Percentiles rank a stretch among this genome's conserved stretches.
Evolutionary conservation across 2,888 invertebrate genomes (phyloP).

Genomic region (Trissolcus brochymenae): DNA sequence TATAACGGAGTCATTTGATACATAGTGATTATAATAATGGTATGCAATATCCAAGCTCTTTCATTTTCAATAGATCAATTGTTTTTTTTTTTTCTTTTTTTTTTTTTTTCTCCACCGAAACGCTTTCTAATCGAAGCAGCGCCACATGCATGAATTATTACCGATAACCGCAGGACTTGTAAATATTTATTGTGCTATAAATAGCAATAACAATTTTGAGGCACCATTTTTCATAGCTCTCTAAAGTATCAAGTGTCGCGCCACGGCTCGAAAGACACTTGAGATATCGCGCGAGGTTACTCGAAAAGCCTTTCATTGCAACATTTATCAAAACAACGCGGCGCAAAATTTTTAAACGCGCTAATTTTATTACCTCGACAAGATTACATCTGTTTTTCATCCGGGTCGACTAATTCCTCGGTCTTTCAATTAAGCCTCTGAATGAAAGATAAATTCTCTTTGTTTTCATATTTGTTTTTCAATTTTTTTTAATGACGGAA

Average conservation of each 20-base stretch:
- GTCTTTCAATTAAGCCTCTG: too few relatives aligned
- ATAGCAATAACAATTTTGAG: slow-evolving; percentile 22
- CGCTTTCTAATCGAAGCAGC: too few relatives aligned
- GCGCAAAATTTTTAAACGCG: not conserved
- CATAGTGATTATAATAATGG: slow-evolving; percentile 24
- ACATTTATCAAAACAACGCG: slow-evolving; percentile 33
- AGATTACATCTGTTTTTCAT: too few relatives aligned
- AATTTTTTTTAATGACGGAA: not conserved
- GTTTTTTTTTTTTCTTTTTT: slow-evolving; percentile 5
- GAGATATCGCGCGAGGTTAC: slow-evolving; percentile 41
- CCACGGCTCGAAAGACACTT: slow-evolving; percentile 18
- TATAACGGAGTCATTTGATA: slow-evolving; percentile 29
- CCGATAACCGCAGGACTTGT: not conserved
- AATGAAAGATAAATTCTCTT: too few relatives aligned
- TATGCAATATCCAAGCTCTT: slow-evolving; percentile 12
- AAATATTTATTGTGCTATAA: slow-evolving; percentile 23
- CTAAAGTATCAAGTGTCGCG: slow-evolving; percentile 26
- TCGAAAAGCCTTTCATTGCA: slow-evolving; percentile 29
- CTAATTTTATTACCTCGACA: not conserved
- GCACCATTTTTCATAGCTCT: slow-evolving; percentile 2
- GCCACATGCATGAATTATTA: not conserved
- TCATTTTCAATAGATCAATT: slow-evolving; percentile 11
- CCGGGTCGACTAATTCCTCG: too few relatives aligned
- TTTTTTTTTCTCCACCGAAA: not conserved
- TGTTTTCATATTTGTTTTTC: too few relatives aligned